Conservation (phyloP, 2,113 vertebrate species). For the Amblyopsis rosae region DNA sequence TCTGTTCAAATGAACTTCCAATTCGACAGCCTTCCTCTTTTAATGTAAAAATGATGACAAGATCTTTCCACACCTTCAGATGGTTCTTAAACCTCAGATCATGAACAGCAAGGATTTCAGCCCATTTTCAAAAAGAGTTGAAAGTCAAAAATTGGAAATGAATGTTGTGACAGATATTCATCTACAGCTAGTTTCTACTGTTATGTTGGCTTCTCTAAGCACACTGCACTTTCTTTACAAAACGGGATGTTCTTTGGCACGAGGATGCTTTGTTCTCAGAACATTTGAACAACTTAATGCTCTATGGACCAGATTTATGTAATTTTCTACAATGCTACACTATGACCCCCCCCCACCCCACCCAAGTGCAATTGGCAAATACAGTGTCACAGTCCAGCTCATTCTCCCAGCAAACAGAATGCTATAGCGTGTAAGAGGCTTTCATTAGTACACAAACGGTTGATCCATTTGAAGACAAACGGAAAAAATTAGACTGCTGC, state of each 20-base stretch:
- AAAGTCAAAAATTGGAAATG: not conserved
- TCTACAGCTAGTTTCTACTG: not conserved
- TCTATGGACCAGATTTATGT: conserved; percentile 9
- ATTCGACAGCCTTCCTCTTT: not conserved
- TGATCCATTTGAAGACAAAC: conserved; percentile 41
- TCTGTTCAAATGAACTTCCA: too few relatives aligned
- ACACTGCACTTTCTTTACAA: not conserved
- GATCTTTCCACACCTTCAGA: not conserved
- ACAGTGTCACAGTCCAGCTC: not conserved
- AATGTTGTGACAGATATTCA: not conserved
- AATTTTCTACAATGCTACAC: conserved; percentile 5
- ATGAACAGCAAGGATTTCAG: not conserved
- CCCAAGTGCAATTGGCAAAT: not conserved
- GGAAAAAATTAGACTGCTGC: conserved; percentile 31
- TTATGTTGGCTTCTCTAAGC: not conserved
- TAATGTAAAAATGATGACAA: conserved; percentile 11
- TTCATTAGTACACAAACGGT: conserved; percentile 51
- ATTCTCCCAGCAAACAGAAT: conserved; percentile 17
- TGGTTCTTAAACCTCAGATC: not conserved
- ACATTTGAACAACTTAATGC: conserved; percentile 13
- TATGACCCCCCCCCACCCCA: not conserved
- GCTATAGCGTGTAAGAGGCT: conserved; percentile 28
- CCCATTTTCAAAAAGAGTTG: not conserved
- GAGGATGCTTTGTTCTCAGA: conserved; percentile 4
- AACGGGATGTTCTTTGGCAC: conserved; percentile 8